These are phyloP conservation scores for Plutella xylostella DNA, from an alignment of 2,888 invertebrate genomes.

Conservation along the genomic window DNA sequence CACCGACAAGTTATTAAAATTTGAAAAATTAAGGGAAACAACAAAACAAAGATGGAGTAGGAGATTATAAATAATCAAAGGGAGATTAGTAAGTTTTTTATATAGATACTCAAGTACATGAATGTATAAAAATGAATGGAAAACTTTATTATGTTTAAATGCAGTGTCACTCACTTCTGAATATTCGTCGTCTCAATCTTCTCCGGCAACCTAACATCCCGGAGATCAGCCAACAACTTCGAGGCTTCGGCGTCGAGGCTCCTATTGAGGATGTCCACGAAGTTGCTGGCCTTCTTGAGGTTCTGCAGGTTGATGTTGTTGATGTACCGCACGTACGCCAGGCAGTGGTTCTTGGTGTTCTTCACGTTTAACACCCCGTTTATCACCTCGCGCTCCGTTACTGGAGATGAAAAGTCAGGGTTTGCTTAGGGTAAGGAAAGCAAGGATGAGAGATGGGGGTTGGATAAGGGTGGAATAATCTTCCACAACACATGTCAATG, in stretches of 20 bases:
- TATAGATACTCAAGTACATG: too few species aligned
- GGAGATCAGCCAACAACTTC: constrained; percentile 85
- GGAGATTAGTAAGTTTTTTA: too few species aligned
- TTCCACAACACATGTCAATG: too few species aligned
- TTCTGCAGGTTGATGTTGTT: constrained; percentile 98
- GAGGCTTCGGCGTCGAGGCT: constrained; percentile 95
- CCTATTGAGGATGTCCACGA: constrained; percentile 93
- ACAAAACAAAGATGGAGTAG: too few species aligned
- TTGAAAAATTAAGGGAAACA: too few species aligned
- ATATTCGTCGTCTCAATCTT: constrained; percentile 91
- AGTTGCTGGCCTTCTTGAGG: constrained; percentile 92
- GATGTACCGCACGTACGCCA: constrained; percentile 95
- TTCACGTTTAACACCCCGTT: constrained; percentile 94
- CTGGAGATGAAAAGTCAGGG: constrained; percentile 56
- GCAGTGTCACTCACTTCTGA: constrained; percentile 88
- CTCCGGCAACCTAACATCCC: constrained; percentile 90
- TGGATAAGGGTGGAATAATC: not conserved
- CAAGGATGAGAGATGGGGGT: not conserved
- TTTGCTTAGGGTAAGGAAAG: not conserved
- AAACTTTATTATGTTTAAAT: too few species aligned
- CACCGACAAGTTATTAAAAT: too few species aligned
- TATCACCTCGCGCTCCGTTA: constrained; percentile 97
- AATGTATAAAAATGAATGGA: too few species aligned
- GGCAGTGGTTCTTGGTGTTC: constrained; percentile 94
- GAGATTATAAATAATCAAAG: too few species aligned